phyloP scores from a whole-genome alignment of 2,113 vertebrate genomes.

The Garra rufa region DNA sequence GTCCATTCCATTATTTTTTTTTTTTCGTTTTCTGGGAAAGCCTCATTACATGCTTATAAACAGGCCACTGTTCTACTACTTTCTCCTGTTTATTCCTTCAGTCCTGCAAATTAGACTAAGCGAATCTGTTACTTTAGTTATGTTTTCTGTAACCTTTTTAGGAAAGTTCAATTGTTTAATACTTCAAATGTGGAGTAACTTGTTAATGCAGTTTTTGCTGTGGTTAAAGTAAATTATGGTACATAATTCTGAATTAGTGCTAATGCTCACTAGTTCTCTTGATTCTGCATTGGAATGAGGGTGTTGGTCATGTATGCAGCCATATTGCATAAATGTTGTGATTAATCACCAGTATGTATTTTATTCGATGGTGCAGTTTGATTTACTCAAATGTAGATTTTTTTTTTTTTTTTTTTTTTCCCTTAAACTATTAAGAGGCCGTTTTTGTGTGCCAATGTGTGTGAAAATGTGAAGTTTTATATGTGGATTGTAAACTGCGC shows the following conservation, averaged over 20 bases:
- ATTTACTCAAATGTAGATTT: background rate
- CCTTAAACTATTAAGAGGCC: background rate
- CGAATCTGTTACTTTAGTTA: background rate
- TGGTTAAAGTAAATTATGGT: conserved; percentile 34
- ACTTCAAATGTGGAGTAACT: conserved; percentile 32
- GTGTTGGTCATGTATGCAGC: background rate
- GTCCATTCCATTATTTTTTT: background rate
- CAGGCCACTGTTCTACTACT: background rate
- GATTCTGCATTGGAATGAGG: conserved; percentile 21
- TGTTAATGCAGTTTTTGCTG: conserved; percentile 22
- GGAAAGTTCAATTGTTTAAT: background rate
- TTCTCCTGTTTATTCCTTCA: background rate
- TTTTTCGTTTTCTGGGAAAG: background rate
- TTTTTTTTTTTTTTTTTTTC: background rate
- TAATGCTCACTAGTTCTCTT: conserved; percentile 15
- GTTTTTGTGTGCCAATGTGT: conserved; percentile 23
- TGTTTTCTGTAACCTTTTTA: background rate
- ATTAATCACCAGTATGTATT: conserved; percentile 12
- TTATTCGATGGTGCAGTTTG: background rate
- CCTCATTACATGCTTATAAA: background rate
- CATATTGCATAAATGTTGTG: background rate
- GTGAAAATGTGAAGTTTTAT: conserved; percentile 12
- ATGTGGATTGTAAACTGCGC: conserved; percentile 30
- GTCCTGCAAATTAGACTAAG: background rate
- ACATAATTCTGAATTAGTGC: conserved; percentile 1